Evolutionary conservation across 2,113 vertebrate species (phyloP), one percentile per base, ranked within the genome.

Genomic region (Ammodytes dubius): DNA sequence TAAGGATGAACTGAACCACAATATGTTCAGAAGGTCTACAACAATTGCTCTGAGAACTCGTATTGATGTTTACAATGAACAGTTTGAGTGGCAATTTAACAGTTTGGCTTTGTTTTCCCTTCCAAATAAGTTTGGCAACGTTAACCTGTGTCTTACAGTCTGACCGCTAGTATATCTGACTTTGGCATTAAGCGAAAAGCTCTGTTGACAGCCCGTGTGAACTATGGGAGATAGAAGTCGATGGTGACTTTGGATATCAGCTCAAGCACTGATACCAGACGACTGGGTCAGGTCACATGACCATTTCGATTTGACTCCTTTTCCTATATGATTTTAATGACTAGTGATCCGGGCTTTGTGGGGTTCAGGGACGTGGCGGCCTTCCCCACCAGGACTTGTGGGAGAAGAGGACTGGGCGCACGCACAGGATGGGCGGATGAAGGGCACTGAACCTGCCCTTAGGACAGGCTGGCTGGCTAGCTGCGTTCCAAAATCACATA

Each of bases 371-470:
- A 86, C 60, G 5, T 50, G 3, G 71, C 58, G n/a, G 58, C 79
- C 57, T 27, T 81, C 69, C 69, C 58, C 52, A 69, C 68, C 27
- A 60, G 67, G 80, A 57, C 64, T 63, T 37, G 50, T 7, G 52
- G 66, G 73, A 8, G 40, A 6, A 43, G 54, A 83, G 73, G 61
- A 71, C 70, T 8, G 13, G 39, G 47, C 58, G 37, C 4, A 6
- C 57, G 70, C 61, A 78, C 17, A 35, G 70, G 87, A 89, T 76
- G 80, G 85, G 85, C 80, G 83, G 84, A 86, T 90, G 85, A 90
- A 88, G 88, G 84, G 47, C 74, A 5, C 8, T 15, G 60, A 84
- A 75, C 47, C 74, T 86, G 68, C 85, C 85, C 85, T 2, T 52
- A 88, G 77, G 87, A 90, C 77, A 74, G 79, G 88, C 85, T 85